Base-by-base conservation (phyloP, 2,113 vertebrate genomes). In the Phasianus colchicus region DNA sequence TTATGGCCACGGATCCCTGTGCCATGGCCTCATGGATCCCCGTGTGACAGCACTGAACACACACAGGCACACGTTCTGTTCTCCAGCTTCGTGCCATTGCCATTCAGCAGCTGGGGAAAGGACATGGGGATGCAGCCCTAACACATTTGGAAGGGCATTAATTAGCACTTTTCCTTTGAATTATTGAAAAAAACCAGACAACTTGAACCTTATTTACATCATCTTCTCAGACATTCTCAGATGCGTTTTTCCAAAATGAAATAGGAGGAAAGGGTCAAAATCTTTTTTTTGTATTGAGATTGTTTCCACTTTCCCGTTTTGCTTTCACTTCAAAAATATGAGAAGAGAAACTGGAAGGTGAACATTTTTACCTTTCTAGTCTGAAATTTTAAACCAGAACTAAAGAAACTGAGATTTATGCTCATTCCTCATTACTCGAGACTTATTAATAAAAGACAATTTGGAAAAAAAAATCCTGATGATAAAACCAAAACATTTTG, bases 401-500 rank as follows among this genome's bases (percentile, higher is more conserved):
- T 10, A 14, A 75, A 67, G 17, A 40, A 58, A 71, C 13, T 5
- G 2, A 16, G 30, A 1, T 2, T 21, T 54, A 64, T 29, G 21
- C 30, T 34, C 19, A 19, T 30, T 45, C 86, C 22, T 57, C 36
- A 71, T 47, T 27, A 34, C 13, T 27, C 29, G 18, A 85, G 88
- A 30, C 2, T 0, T 1, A 85, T 13, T 3, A 27, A 70, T 38
- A 40, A 4, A 61, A 42, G 80, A 42, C 18, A 9, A 21, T 19
- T 65, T 15, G 3, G 9, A 10, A 36, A 45, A 36, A 45, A n/a
- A n/a, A 5, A 1, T 14, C 5, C 17, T 29, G 27, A 10, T 12
- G 19, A n/a, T 12, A 4, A 45, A 70, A 40, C 0, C 1, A 34
- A 61, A 30, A 34, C 2, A 1, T 7, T 75, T 36, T 0, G 0